Percentiles rank a stretch among this genome's conserved stretches.
These are phyloP conservation scores for Carapus acus DNA, from an alignment of 2,797 vertebrate genomes.

Conservation along the genomic window DNA sequence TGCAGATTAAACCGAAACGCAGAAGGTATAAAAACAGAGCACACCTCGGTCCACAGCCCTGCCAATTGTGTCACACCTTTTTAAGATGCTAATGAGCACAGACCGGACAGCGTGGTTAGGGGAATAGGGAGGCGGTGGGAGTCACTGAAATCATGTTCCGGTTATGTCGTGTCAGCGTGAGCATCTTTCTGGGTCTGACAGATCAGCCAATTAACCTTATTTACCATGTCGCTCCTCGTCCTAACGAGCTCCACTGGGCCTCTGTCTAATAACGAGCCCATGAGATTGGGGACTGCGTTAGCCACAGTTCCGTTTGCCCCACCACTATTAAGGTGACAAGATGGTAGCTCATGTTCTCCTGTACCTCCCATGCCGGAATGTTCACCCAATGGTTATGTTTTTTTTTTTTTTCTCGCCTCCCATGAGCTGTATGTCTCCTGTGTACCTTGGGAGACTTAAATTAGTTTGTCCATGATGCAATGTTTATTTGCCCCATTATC, in stretches of 20 bases:
- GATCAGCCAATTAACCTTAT: slow-evolving; percentile 82
- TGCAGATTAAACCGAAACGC: too few species aligned
- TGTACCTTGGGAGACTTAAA: slow-evolving; percentile 29
- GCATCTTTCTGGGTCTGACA: slow-evolving; percentile 72
- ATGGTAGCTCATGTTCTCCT: slow-evolving; percentile 25
- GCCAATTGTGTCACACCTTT: slow-evolving; percentile 16
- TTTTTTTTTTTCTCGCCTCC: slow-evolving; percentile 24
- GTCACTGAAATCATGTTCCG: slow-evolving; percentile 59
- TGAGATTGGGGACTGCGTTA: slow-evolving; percentile 56
- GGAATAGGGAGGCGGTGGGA: not conserved
- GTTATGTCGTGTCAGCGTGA: slow-evolving; percentile 66
- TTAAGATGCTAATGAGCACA: slow-evolving; percentile 61
- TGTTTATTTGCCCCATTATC: slow-evolving; percentile 31
- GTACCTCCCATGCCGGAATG: slow-evolving; percentile 5
- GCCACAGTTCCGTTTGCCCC: slow-evolving; percentile 54
- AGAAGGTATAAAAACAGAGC: slow-evolving; percentile 8
- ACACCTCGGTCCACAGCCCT: slow-evolving; percentile 37
- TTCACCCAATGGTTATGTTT: slow-evolving; percentile 17
- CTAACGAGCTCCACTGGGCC: slow-evolving; percentile 80
- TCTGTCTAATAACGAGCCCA: slow-evolving; percentile 66
- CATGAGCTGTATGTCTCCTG: slow-evolving; percentile 27
- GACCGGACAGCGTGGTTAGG: slow-evolving; percentile 33
- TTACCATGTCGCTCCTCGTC: slow-evolving; percentile 67
- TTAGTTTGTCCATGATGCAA: slow-evolving; percentile 17
- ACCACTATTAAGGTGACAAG: slow-evolving; percentile 67